phyloP scores from a whole-genome alignment of 2,888 invertebrate genomes.

The Drosophila anceps region DNA sequence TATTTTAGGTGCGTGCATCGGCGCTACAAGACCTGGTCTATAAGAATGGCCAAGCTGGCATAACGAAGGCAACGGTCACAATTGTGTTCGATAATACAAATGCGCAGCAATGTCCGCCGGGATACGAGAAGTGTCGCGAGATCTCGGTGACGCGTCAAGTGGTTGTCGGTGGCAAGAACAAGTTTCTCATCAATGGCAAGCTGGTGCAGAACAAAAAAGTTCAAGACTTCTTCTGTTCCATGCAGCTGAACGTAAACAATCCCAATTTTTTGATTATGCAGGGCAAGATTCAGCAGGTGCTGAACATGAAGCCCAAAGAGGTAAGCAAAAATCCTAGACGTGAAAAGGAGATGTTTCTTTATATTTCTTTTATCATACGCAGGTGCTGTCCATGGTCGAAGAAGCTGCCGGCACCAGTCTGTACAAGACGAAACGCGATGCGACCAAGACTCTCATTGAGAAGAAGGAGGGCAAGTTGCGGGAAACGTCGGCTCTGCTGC shows the following conservation, averaged over 20 bases:
- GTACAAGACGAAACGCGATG: constrained; percentile 97
- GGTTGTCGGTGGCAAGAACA: constrained; percentile 93
- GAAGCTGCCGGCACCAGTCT: constrained; percentile 99
- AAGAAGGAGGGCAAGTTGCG: constrained; percentile 96
- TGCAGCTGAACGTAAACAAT: constrained; percentile 99
- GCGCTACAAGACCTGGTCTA: constrained; percentile 98
- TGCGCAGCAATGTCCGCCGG: constrained; percentile 92
- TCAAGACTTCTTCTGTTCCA: constrained; percentile 97
- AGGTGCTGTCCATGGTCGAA: constrained; percentile 98
- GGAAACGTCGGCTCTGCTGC: constrained; percentile 92
- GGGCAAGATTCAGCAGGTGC: constrained; percentile 98
- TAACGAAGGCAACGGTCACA: constrained; percentile 97
- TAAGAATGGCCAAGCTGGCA: constrained; percentile 98
- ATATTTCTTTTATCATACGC: constrained; percentile 6
- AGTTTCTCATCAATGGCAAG: constrained; percentile 97
- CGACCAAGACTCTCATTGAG: constrained; percentile 93
- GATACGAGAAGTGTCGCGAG: constrained; percentile 95
- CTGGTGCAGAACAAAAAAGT: constrained; percentile 96
- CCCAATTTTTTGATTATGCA: constrained; percentile 99
- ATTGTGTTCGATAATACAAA: constrained; percentile 97
- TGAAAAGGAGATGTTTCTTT: not conserved
- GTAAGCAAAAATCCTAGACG: constrained; percentile 85
- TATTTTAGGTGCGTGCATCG: constrained; percentile 92
- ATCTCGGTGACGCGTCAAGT: constrained; percentile 97
- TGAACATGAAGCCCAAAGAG: constrained; percentile 99